These are phyloP conservation scores for Moxostoma hubbsi DNA, from an alignment of 2,797 vertebrate genomes.

Conservation along the genomic window DNA sequence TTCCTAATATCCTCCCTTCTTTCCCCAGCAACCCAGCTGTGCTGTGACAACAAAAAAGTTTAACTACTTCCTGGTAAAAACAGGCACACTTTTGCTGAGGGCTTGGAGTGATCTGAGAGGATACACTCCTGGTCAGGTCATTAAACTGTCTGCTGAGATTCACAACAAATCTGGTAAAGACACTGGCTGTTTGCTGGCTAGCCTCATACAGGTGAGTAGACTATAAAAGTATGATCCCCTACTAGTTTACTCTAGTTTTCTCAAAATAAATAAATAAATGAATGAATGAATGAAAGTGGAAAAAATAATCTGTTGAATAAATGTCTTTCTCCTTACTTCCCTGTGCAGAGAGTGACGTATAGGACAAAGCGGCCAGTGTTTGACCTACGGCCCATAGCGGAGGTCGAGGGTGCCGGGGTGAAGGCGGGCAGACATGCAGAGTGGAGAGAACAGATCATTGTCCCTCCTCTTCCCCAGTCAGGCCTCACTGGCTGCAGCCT, in stretches of 20 bases:
- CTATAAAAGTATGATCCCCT: neutral
- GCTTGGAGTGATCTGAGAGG: conserved; percentile 87
- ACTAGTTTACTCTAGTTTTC: neutral
- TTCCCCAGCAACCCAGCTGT: conserved; percentile 82
- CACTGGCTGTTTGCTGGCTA: conserved; percentile 89
- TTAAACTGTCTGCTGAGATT: conserved; percentile 88
- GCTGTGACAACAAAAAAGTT: conserved; percentile 91
- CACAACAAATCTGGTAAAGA: conserved; percentile 97
- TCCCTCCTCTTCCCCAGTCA: conserved; percentile 94
- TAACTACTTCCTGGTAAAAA: conserved; percentile 95
- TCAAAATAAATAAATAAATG: neutral
- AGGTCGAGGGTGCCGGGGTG: conserved; percentile 91
- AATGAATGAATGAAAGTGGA: too few relatives aligned
- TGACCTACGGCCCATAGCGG: conserved; percentile 91
- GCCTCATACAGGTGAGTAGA: conserved; percentile 89
- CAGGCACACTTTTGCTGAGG: conserved; percentile 87
- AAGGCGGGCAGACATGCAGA: conserved; percentile 92
- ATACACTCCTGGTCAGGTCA: conserved; percentile 91
- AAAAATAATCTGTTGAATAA: neutral
- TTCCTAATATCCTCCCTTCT: neutral
- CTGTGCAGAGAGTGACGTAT: conserved; percentile 91
- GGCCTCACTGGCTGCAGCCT: conserved; percentile 89
- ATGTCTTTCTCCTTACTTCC: neutral
- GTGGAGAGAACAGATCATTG: conserved; percentile 95
- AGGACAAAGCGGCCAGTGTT: conserved; percentile 88